Percentiles rank a stretch among this genome's conserved stretches.
Conservation (phyloP, 1,140 invertebrate genomes). For the Ericerus pela region DNA sequence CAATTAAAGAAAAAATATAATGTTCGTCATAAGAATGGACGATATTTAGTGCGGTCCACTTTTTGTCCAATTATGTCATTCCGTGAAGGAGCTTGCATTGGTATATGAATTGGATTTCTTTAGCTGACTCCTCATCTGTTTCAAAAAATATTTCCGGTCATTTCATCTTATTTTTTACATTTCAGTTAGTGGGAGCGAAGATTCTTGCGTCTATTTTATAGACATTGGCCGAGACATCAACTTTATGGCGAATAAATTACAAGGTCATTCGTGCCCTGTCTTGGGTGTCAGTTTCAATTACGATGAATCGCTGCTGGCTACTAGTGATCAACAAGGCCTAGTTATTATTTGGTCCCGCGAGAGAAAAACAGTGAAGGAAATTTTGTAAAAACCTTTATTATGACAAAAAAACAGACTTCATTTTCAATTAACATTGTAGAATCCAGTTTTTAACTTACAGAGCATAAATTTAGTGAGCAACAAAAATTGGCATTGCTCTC, state of each 20-base stretch:
- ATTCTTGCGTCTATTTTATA: conserved; percentile 70
- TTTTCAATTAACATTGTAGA: too few species aligned
- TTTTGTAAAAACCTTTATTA: too few species aligned
- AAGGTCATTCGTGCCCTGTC: conserved; percentile 66
- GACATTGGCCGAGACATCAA: conserved; percentile 52
- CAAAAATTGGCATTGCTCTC: too few species aligned
- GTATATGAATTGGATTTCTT: too few species aligned
- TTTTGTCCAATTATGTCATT: conserved; percentile 79
- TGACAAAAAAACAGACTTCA: too few species aligned
- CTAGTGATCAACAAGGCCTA: conserved; percentile 65
- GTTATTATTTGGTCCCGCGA: conserved; percentile 69
- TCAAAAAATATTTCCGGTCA: neutral
- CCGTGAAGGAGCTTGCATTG: conserved; percentile 58
- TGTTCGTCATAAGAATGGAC: conserved; percentile 42
- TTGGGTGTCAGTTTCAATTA: conserved; percentile 75
- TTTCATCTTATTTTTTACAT: conserved; percentile 26
- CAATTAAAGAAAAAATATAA: conserved; percentile 47
- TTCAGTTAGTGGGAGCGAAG: conserved; percentile 68
- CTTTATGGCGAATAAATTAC: conserved; percentile 64
- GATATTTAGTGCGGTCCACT: conserved; percentile 44
- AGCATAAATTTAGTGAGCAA: too few species aligned
- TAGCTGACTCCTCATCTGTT: too few species aligned
- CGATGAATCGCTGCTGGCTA: conserved; percentile 73
- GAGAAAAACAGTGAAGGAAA: conserved; percentile 45
- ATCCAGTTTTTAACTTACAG: too few species aligned